phyloP scores from a whole-genome alignment of 2,888 invertebrate genomes.

The Synergus itoensis region DNA sequence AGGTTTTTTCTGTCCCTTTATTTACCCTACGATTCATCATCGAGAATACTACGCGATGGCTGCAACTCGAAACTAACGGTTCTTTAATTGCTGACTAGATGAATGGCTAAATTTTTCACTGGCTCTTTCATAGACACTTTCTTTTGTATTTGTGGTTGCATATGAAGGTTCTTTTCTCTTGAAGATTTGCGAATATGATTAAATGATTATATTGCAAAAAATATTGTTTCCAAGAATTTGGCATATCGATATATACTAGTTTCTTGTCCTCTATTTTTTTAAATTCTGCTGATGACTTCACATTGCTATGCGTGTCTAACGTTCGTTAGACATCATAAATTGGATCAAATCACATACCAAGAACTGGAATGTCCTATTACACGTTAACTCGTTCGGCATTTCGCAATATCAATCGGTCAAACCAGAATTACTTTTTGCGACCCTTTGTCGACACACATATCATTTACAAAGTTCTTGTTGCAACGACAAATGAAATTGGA shows the following conservation, averaged over 20 bases:
- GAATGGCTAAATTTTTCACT: neutral
- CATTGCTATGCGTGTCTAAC: constrained; percentile 17
- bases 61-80: neutral
- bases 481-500: constrained; percentile 11
- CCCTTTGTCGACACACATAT: constrained; percentile 7
- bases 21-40: constrained; percentile 34
- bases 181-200: neutral
- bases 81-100: constrained; percentile 3
- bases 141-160: neutral
- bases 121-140: neutral
- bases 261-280: neutral
- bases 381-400: neutral
- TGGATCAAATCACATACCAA: constrained; percentile 9
- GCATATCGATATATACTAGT: neutral
- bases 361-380: constrained; percentile 22
- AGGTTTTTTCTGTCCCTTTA: constrained; percentile 17
- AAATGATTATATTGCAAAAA: too few species aligned
- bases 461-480: constrained; percentile 2
- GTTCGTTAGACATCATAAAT: constrained; percentile 11
- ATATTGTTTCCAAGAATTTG: too few species aligned
- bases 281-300: neutral
- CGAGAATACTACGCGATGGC: neutral
- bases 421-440: constrained; percentile 20
- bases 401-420: constrained; percentile 16
- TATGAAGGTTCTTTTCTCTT: neutral